Evolutionary conservation across 1,140 invertebrate species (phyloP), one percentile per base, ranked within the genome.

Genomic region (Drosophila parvula): DNA sequence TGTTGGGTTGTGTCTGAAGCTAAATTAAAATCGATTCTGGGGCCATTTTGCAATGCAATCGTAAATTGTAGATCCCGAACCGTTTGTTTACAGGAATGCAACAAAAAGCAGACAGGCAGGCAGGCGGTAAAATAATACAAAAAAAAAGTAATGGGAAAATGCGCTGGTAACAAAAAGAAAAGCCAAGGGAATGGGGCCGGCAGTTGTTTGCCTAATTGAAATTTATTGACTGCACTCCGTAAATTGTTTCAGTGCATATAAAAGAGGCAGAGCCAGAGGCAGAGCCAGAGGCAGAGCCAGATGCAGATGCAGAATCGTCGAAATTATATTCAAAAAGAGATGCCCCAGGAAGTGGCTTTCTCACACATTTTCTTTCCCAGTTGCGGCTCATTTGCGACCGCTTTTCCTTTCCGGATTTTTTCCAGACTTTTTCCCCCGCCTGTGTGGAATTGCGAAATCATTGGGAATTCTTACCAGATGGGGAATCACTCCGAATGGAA

Each of bases 191-290:
- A 56, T 28, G 63, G 71, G 41, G 55, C 22, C 22, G 44, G 56
- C 61, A 58, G 36, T 71, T 71, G 53, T 71, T 73, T 78, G 74
- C 68, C 55, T 85, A 85, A 85, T 85, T 85, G 78, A 85, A 85
- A 85, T 85, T 86, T 85, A 85, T 85, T 80, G 69, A 85, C 71
- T 85, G 81, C 74, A 56, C 70, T 67, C 58, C 60, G 77, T 74
- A 18, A 68, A 68, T 80, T 73, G 59, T 60, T 58, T 51, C 43
- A 68, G 38, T 53, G 58, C 57, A 45, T 45, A 16, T n/a, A 45
- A 47, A 28, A 16, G 40, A 18, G 53, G 40, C 30, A 4, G 32
- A 16, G 22, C 27, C 22, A 22, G 22, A 2, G 22, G 22, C 22
- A 22, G 22, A 22, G 22, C 1, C 22, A 22, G 22, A 22, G 22